Evolutionary conservation across 2,113 vertebrate species (phyloP), one percentile per base, ranked within the genome.

Genomic region (Bufo bufo): DNA sequence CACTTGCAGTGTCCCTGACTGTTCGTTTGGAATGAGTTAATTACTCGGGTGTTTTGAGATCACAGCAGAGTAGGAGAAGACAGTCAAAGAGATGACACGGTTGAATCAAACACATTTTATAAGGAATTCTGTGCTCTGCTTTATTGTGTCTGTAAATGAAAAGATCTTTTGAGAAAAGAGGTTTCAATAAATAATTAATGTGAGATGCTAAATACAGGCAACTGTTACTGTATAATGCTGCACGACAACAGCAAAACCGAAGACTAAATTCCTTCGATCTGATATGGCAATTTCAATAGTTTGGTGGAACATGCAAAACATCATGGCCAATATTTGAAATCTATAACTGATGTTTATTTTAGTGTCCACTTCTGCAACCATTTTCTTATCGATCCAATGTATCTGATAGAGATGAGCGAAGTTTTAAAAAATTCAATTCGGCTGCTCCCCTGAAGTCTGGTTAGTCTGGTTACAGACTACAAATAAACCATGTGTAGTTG

Each of bases 21-120:
- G 56, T 50, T 82, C 81, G 66, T 66, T 82, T 23, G 61, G 61
- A 82, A 82, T 79, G 52, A 79, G 77, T 82, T 66, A 82, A 82
- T 82, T 82, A 82, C 61, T 82, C 19, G 45, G 56, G 61, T 66
- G 80, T 5, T 17, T 82, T 82, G 19, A 66, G 81, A 82, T 82
- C 81, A 82, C 81, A 50, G 81, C 81, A 47, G 59, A 66, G 45
- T n/a, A 82, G 49, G 17, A 63, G 13, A 45, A 19, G 59, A 17
- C 16, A 63, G 56, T 61, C 58, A 13, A 17, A 49, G 20, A 66
- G 43, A 19, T 52, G 45, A 82, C 61, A 82, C 6, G 4, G 19
- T 6, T 19, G 9, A 14, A n/a, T 23, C 56, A 4, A 50, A 82
- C 19, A 82, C 19, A 4, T 49, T 82, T 65, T 82, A 45, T 82